Percentiles rank a stretch among this genome's conserved stretches.
phyloP scores from a whole-genome alignment of 2,888 invertebrate genomes.

The Harpalus rubripes region DNA sequence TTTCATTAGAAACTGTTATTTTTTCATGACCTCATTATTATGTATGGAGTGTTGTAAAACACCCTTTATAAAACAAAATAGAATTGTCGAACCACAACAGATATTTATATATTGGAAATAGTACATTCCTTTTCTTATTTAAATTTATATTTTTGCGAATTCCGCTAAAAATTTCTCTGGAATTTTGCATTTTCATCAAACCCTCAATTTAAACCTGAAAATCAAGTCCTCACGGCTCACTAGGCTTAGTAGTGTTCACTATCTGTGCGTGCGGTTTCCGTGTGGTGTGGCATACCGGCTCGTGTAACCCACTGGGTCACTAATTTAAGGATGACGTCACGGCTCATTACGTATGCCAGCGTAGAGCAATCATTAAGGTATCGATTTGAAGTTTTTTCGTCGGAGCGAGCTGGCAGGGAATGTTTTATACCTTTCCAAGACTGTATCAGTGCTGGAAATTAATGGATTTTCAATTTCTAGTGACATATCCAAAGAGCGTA shows the following conservation, averaged over 20 bases:
- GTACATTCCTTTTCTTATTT: not conserved
- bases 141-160: slow-evolving; percentile 1
- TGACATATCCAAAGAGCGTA: slow-evolving; percentile 74
- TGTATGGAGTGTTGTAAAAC: no score
- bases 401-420: slow-evolving; percentile 40
- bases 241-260: slow-evolving; percentile 10
- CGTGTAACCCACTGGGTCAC: slow-evolving; percentile 68
- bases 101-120: no score
- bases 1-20: no score
- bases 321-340: slow-evolving; percentile 76
- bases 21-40: no score
- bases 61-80: no score
- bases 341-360: slow-evolving; percentile 77
- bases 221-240: slow-evolving; percentile 2
- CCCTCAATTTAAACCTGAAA: not conserved
- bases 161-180: not conserved
- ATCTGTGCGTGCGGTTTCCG: slow-evolving; percentile 36
- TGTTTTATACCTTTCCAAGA: slow-evolving; percentile 64
- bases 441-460: slow-evolving; percentile 72
- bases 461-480: slow-evolving; percentile 76
- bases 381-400: slow-evolving; percentile 76
- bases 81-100: no score
- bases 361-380: slow-evolving; percentile 77
- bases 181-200: slow-evolving; percentile 2
- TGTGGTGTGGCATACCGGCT: slow-evolving; percentile 11